phyloP scores from a whole-genome alignment of 2,113 vertebrate genomes.

The Percopsis transmontana region DNA sequence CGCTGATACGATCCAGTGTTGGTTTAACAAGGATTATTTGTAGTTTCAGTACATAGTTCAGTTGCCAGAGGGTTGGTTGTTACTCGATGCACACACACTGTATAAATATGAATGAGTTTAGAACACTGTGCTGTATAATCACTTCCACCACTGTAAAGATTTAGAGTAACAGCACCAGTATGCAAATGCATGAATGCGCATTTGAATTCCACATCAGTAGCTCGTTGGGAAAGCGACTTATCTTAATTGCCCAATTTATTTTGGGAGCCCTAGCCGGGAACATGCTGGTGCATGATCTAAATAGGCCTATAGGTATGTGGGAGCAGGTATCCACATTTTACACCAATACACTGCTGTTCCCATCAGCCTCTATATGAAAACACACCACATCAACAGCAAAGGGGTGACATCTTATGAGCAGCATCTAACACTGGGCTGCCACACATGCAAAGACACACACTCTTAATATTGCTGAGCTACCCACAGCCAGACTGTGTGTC shows the following conservation, averaged over 20 bases:
- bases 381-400: too few species aligned
- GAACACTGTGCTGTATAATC: not conserved
- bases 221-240: slow-evolving; percentile 30
- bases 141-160: slow-evolving; percentile 30
- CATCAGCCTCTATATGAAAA: not conserved
- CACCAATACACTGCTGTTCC: not conserved
- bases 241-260: slow-evolving; percentile 31
- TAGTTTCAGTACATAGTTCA: not conserved
- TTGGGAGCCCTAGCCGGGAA: slow-evolving; percentile 21
- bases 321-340: not conserved
- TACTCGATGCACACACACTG: not conserved
- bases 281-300: slow-evolving; percentile 42
- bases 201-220: slow-evolving; percentile 25
- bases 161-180: slow-evolving; percentile 15
- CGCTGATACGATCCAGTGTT: too few species aligned
- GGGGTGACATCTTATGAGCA: not conserved
- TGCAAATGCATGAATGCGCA: slow-evolving; percentile 39
- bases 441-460: not conserved
- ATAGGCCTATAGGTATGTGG: not conserved
- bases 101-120: not conserved
- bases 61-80: not conserved
- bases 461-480: not conserved
- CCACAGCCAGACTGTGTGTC: slow-evolving; percentile 45
- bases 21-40: not conserved
- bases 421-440: not conserved